These are phyloP conservation scores for Nycticorax nycticorax DNA, from an alignment of 2,113 vertebrate species.

Conservation along the genomic window DNA sequence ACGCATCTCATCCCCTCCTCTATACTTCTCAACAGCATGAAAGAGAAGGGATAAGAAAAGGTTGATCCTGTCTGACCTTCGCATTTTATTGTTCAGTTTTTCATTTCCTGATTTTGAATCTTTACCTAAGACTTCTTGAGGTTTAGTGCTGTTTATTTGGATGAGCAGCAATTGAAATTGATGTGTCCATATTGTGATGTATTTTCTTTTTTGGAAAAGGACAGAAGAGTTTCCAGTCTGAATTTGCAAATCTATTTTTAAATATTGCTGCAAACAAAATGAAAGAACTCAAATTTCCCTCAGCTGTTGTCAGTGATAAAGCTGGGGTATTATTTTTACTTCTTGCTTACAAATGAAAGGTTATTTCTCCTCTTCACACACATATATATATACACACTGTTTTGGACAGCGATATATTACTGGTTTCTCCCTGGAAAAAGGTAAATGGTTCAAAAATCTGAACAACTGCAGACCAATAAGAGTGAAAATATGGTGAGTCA, in stretches of 20 bases:
- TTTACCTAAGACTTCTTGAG: neutral
- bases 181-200: neutral
- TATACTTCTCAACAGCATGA: neutral
- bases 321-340: neutral
- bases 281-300: neutral
- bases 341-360: neutral
- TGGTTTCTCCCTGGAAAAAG: neutral
- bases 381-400: neutral
- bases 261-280: neutral
- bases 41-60: neutral
- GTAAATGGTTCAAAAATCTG: neutral
- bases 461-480: neutral
- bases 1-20: neutral
- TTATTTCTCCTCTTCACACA: neutral
- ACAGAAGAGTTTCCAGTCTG: neutral
- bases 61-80: slow-evolving; percentile 20
- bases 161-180: slow-evolving; percentile 7
- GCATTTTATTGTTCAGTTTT: slow-evolving; percentile 29
- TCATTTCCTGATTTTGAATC: slow-evolving; percentile 27
- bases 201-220: neutral
- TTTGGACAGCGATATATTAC: neutral
- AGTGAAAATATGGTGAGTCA: neutral
- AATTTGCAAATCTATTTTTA: slow-evolving; percentile 25
- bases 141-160: neutral
- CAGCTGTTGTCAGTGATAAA: neutral